Base-by-base conservation (phyloP, 1,140 invertebrate species). In the Calycopis cecrops region DNA sequence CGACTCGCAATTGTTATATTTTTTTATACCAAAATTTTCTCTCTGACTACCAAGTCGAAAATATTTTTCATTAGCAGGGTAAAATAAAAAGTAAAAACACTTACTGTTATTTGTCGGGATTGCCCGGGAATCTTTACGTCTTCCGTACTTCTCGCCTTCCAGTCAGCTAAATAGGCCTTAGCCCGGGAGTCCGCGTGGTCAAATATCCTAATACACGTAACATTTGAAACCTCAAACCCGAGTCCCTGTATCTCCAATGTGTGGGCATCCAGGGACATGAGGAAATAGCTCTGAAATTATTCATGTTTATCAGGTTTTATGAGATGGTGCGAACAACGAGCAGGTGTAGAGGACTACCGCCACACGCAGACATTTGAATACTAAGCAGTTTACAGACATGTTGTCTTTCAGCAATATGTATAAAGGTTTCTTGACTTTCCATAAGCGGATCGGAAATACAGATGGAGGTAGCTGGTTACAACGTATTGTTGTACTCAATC, bases 171-270 rank as follows among this genome's bases (percentile, higher is more conserved):
- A 52, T 74, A 77, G 9, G 79, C 71, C 28, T 52, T 56, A 10
- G 78, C 76, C 55, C 69, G 73, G 16, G 80, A 67, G 56, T 86
- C 90, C 0, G 90, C 88, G 3, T 91, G 92, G 79, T 95, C 92
- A 34, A 95, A 90, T 16, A 96, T 80, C 33, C 93, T 87, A 8
- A 94, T 80, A 4, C 92, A 91, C 0, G 94, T 95, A 34, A 96
- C 94, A 69, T 95, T 95, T 0, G 93, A 91, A 9, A 90, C 79
- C 6, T 89, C 90, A 52, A 90, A 86, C 34, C 90, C 86, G 14
- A 95, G 89, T 44, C 93, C 91, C 21, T 90, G 89, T 49, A 93
- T 86, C 61, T 95, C 92, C 7, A 95, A 64, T 0, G 92, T 93
- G 66, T 95, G 93, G 0, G 93, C 89, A 73, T 96, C 94, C 56